Conservation (phyloP, 2,888 invertebrate genomes). For the Orchesella flavescens region DNA sequence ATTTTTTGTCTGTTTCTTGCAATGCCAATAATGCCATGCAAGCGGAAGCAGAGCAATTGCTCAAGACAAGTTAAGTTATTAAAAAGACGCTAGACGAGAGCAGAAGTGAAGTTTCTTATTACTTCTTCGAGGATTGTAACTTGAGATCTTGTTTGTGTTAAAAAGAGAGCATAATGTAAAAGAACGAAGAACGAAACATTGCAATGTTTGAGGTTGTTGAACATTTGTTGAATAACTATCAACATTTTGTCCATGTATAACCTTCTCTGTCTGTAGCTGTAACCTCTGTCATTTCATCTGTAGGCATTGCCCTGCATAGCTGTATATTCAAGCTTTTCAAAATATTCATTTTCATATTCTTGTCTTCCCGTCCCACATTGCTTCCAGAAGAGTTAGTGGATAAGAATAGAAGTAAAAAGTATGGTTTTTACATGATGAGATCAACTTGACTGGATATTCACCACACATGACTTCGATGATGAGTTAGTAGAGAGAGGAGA, state of each 20-base stretch:
- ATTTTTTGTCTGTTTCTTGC: constrained; percentile 34
- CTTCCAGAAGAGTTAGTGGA: not conserved
- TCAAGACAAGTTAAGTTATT: constrained; percentile 9
- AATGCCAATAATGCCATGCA: too few relatives aligned
- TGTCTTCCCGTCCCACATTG: not conserved
- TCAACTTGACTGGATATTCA: constrained; percentile 10
- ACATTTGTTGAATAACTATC: too few relatives aligned
- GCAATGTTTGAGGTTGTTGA: not conserved
- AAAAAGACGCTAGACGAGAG: not conserved
- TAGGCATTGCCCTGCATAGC: not conserved
- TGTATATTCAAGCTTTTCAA: not conserved
- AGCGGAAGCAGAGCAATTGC: not conserved
- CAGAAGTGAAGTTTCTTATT: not conserved
- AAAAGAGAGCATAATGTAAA: constrained; percentile 5
- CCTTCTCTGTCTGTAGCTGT: too few relatives aligned
- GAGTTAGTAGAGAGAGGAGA: constrained; percentile 36
- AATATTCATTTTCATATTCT: not conserved
- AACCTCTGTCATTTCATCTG: not conserved
- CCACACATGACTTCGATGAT: constrained; percentile 56
- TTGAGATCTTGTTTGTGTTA: not conserved
- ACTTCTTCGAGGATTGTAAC: not conserved
- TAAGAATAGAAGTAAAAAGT: constrained; percentile 12
- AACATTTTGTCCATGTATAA: not conserved
- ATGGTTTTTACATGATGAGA: not conserved
- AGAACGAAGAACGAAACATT: not conserved